A percentile compares a stretch with the other conserved stretches of the same genome.
These are phyloP conservation scores for Phania funesta DNA, from an alignment of 2,888 invertebrate species.

Conservation along the genomic window DNA sequence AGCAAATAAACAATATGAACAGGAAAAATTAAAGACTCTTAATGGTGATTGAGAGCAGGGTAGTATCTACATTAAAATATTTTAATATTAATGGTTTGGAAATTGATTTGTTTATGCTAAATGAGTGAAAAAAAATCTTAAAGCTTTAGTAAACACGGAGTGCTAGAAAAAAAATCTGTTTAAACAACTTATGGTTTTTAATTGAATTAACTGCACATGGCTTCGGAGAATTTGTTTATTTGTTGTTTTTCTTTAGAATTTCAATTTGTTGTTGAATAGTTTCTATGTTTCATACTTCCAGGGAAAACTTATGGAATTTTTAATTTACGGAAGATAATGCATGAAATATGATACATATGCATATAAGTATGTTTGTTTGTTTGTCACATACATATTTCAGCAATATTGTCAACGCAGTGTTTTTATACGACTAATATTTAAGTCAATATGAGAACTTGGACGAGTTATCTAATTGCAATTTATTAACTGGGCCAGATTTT, in stretches of 20 bases:
- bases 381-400: too few species aligned
- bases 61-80: conserved; percentile 36
- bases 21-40: conserved; percentile 23
- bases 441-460: too few species aligned
- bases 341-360: not conserved
- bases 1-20: conserved; percentile 22
- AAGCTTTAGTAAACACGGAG: conserved; percentile 27
- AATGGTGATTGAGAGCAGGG: not conserved
- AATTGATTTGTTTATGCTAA: conserved; percentile 49
- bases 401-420: too few species aligned
- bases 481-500: too few species aligned
- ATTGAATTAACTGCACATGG: conserved; percentile 11
- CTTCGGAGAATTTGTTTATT: conserved; percentile 31
- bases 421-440: too few species aligned
- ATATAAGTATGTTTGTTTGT: too few species aligned
- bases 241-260: conserved; percentile 11
- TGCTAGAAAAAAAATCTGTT: conserved; percentile 1
- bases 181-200: conserved; percentile 14
- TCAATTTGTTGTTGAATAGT: conserved; percentile 4
- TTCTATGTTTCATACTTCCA: not conserved
- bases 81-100: conserved; percentile 42
- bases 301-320: not conserved
- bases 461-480: too few species aligned
- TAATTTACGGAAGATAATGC: not conserved
- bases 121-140: conserved; percentile 8